Percentiles rank a stretch among this genome's conserved stretches.
Conservation (phyloP, 2,797 vertebrate species). For the Spatula clypeata region DNA sequence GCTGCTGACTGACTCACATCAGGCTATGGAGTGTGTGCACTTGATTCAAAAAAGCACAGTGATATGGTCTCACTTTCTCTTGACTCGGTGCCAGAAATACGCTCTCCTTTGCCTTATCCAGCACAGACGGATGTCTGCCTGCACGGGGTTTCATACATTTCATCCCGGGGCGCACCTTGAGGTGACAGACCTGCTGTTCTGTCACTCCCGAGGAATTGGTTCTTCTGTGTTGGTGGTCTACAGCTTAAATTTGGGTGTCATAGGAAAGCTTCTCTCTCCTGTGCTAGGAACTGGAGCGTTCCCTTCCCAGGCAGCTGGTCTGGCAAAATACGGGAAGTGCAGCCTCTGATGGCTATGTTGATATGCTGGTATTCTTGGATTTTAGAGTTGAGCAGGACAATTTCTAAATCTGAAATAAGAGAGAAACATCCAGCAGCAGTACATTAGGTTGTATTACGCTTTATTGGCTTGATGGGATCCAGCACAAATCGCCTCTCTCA, state of each 20-base stretch:
- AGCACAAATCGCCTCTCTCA: neutral
- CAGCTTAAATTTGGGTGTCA: neutral
- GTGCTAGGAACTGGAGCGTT: neutral
- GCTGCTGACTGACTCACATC: neutral
- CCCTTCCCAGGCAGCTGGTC: neutral
- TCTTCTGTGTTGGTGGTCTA: neutral
- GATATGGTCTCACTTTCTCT: accelerated
- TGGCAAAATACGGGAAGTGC: neutral
- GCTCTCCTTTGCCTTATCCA: neutral
- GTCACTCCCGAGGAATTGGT: neutral
- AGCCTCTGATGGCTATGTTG: neutral
- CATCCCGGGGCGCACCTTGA: neutral
- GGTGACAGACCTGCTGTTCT: neutral
- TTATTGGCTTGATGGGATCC: neutral
- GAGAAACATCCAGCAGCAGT: neutral
- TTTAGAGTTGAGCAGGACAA: neutral
- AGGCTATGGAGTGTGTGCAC: neutral
- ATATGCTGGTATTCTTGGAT: accelerated
- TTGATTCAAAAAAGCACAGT: neutral
- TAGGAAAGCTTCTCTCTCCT: neutral
- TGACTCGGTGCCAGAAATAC: neutral
- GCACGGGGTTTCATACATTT: accelerated
- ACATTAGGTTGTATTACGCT: neutral
- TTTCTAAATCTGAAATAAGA: neutral
- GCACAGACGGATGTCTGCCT: neutral